Evolutionary conservation across 2,113 vertebrate species (phyloP), one percentile per base, ranked within the genome.

Genomic region (Gavialis gangeticus): DNA sequence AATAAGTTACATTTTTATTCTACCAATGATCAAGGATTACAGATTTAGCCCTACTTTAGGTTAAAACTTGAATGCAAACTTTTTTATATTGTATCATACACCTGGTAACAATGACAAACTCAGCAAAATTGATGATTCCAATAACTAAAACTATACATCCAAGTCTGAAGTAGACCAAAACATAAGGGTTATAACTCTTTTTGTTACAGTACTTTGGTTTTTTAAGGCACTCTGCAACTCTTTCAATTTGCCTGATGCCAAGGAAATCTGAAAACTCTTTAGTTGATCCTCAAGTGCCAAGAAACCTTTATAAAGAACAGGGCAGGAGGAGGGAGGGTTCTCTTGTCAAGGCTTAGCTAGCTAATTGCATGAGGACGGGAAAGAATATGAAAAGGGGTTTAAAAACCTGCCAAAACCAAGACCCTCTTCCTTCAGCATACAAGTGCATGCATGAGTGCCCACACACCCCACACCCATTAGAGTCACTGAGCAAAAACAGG

Each of bases 401-500:
- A 71, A 34, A 22, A 96, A 96, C 93, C 95, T 96, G 96, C 93
- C 96, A 96, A 91, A 95, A 94, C 77, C 90, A 96, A 91, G 96
- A 95, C 91, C 94, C 95, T 93, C 95, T 94, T 95, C 95, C 95
- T 96, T 94, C 94, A 94, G 95, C 83, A 69, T 79, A 90, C 96
- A 46, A 46, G 46, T 46, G 46, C 6, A 46, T 46, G 46, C 46
- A 46, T 46, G 46, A 46, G 46, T 46, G 46, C 46, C 46, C 46
- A 46, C 46, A 46, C 46, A 71, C 21, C 17, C 67, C 11, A 96
- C 96, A 3, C 94, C 94, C 96, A 83, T 75, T 46, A 80, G 90
- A 96, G 93, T 96, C 94, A 95, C 90, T 88, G 85, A 91, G 79
- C 91, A 92, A 95, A 57, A 95, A 97, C 91, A 82, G 94, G 95